phyloP scores from a whole-genome alignment of 2,113 vertebrate genomes.

The Mormyrus iriodes region DNA sequence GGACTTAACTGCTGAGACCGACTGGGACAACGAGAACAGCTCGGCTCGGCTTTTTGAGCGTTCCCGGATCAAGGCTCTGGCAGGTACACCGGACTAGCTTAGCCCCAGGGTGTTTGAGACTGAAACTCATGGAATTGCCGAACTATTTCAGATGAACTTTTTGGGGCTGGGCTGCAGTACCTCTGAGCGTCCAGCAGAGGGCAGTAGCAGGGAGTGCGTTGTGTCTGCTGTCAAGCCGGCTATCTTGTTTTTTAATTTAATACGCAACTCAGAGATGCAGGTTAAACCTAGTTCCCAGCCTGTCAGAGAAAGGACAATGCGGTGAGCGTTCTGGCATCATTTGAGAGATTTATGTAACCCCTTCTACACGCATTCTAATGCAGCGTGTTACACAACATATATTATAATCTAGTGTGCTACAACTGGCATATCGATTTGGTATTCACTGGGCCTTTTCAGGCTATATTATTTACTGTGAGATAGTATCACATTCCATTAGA shows the following conservation, averaged over 20 bases:
- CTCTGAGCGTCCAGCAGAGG: conserved; percentile 56
- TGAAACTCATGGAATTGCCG: too few species aligned
- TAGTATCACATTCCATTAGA: background rate
- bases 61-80: conserved; percentile 90
- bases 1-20: conserved; percentile 77
- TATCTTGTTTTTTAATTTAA: background rate
- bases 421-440: background rate
- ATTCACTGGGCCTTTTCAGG: background rate
- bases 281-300: background rate
- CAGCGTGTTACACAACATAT: background rate
- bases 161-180: conserved; percentile 38
- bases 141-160: too few species aligned
- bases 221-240: background rate
- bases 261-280: background rate
- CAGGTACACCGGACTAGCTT: conserved; percentile 58
- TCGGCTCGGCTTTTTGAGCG: conserved; percentile 89
- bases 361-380: background rate
- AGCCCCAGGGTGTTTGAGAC: too few species aligned
- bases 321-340: background rate
- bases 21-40: conserved; percentile 98
- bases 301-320: background rate
- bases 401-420: background rate
- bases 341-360: background rate
- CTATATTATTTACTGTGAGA: background rate
- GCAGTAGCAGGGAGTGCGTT: conserved; percentile 38